phyloP scores from a whole-genome alignment of 2,888 invertebrate genomes.

The Deilephila elpenor region DNA sequence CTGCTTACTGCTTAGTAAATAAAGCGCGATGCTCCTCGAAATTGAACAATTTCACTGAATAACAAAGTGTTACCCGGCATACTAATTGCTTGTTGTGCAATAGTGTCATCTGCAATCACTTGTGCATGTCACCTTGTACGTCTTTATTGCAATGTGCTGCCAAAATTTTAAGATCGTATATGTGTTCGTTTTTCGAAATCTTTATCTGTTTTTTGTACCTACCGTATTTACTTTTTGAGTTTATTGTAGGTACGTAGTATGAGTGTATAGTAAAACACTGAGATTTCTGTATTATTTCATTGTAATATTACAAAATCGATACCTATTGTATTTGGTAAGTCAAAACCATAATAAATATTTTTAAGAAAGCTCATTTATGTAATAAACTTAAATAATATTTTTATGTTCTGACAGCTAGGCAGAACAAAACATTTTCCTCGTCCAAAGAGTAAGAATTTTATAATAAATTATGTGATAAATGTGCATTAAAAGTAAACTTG shows the following conservation, averaged over 20 bases:
- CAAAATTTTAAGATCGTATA: background rate
- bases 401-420: background rate
- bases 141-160: background rate
- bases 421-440: background rate
- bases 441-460: background rate
- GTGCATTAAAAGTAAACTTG: background rate
- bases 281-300: no score
- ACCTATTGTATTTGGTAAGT: no score
- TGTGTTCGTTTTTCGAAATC: background rate
- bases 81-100: slow-evolving; percentile 52
- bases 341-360: no score
- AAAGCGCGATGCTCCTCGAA: slow-evolving; percentile 66
- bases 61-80: slow-evolving; percentile 60
- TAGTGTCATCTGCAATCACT: slow-evolving; percentile 27
- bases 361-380: no score
- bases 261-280: no score
- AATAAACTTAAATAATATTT: background rate
- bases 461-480: background rate
- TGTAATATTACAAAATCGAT: no score
- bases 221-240: no score
- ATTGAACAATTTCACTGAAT: slow-evolving; percentile 78
- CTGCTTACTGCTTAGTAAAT: slow-evolving; percentile 71
- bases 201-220: background rate
- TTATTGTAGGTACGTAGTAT: no score
- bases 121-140: slow-evolving; percentile 10